Conservation (phyloP, 1,140 invertebrate genomes). For the Drosophila orosa region DNA sequence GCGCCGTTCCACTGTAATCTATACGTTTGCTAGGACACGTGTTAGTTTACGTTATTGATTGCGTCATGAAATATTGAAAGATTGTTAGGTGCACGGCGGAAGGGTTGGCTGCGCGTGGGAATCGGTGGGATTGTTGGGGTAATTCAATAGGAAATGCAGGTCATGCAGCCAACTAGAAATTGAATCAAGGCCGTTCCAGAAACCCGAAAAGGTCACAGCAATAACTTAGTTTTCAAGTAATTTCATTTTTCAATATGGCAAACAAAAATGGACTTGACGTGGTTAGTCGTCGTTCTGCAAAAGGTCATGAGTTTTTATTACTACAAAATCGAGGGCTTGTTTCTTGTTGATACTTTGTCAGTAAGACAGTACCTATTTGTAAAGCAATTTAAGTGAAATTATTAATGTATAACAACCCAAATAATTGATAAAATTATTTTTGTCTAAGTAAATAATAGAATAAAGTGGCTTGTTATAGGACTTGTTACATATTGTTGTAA, state of each 20-base stretch:
- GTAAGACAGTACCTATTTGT: too few relatives aligned
- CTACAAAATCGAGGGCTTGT: not conserved
- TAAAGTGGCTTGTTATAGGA: too few relatives aligned
- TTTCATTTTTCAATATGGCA: constrained; percentile 18
- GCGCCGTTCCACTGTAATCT: constrained; percentile 2
- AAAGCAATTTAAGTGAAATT: not conserved
- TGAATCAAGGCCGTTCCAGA: constrained; percentile 44
- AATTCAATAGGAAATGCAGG: constrained; percentile 48
- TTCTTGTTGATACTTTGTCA: not conserved
- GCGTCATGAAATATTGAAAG: constrained; percentile 80
- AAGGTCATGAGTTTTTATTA: constrained; percentile 14
- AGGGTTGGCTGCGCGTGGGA: constrained; percentile 21
- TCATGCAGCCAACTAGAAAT: constrained; percentile 46
- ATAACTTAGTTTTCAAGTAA: constrained; percentile 21
- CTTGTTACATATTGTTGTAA: too few relatives aligned
- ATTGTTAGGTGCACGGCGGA: constrained; percentile 52
- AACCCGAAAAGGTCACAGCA: constrained; percentile 43
- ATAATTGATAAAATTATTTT: too few relatives aligned
- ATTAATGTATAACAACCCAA: too few relatives aligned
- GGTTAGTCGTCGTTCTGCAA: constrained; percentile 8
- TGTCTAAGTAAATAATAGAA: too few relatives aligned
- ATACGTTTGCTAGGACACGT: constrained; percentile 43
- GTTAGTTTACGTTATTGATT: constrained; percentile 79
- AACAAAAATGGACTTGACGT: constrained; percentile 18
- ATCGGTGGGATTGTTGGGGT: constrained; percentile 3